Evolutionary conservation across 2,113 vertebrate genomes (phyloP).

Genomic region (Oreocharis arfaki): DNA sequence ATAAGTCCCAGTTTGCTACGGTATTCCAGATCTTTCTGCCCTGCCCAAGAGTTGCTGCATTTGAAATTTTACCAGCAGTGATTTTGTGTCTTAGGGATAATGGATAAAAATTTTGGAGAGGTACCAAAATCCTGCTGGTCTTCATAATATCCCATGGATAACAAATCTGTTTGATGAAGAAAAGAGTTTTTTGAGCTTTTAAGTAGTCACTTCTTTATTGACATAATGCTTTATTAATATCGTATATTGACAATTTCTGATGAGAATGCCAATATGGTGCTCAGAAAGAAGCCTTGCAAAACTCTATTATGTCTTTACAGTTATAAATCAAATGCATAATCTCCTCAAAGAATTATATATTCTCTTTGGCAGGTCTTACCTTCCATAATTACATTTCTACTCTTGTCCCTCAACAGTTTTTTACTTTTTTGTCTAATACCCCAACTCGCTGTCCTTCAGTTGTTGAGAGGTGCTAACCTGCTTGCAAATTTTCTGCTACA

Average conservation of each 20-base stretch:
- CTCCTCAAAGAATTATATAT: not conserved
- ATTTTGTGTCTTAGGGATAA: not conserved
- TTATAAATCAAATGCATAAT: not conserved
- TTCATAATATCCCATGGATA: not conserved
- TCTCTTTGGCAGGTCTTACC: not conserved
- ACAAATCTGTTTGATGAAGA: not conserved
- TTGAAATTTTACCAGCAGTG: not conserved
- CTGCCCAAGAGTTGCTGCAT: not conserved
- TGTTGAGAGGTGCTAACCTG: not conserved
- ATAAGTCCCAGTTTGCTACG: not conserved
- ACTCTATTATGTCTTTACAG: not conserved
- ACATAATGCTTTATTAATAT: not conserved
- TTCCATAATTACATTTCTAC: not conserved
- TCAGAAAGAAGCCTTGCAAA: not conserved
- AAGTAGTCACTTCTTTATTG: not conserved
- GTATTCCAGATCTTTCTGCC: not conserved
- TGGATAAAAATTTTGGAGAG: not conserved
- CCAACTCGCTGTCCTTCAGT: not conserved
- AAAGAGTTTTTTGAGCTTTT: not conserved
- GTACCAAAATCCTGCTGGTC: not conserved
- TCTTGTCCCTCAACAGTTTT: not conserved
- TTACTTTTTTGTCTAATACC: not conserved
- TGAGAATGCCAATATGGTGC: not conserved
- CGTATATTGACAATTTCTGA: not conserved
- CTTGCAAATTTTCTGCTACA: not conserved